Percentiles rank a stretch among this genome's conserved stretches.
Conservation (phyloP, 2,888 invertebrate species). For the Drosophila fungiperda region DNA sequence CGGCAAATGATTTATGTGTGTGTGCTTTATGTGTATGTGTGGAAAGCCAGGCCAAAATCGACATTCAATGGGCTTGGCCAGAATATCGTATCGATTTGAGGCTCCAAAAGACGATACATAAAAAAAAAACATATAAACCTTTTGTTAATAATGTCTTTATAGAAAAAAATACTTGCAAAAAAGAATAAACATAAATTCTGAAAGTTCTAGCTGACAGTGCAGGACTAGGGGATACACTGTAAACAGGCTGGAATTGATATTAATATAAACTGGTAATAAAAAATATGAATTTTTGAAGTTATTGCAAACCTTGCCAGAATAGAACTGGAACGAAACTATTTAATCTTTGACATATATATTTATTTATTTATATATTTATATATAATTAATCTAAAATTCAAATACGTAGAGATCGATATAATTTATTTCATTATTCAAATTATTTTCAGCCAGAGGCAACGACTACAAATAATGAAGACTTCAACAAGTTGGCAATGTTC, state of each 20-base stretch:
- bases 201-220: neutral
- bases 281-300: neutral
- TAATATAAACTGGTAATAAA: neutral
- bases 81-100: constrained; percentile 20
- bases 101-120: constrained; percentile 19
- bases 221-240: neutral
- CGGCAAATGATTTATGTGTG: constrained; percentile 65
- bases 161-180: constrained; percentile 57
- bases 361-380: neutral
- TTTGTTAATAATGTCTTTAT: constrained; percentile 76
- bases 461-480: constrained; percentile 12
- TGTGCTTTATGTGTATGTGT: constrained; percentile 5
- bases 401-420: neutral
- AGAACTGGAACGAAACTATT: neutral
- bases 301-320: neutral
- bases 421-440: neutral
- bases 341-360: neutral
- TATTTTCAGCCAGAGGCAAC: neutral
- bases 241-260: neutral
- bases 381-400: neutral
- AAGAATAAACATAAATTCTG: constrained; percentile 15
- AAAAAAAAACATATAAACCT: constrained; percentile 18
- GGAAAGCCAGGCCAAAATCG: constrained; percentile 19
- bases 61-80: constrained; percentile 24
- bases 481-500: constrained; percentile 44